Conservation (phyloP, 2,888 invertebrate species). For the Leucania comma region DNA sequence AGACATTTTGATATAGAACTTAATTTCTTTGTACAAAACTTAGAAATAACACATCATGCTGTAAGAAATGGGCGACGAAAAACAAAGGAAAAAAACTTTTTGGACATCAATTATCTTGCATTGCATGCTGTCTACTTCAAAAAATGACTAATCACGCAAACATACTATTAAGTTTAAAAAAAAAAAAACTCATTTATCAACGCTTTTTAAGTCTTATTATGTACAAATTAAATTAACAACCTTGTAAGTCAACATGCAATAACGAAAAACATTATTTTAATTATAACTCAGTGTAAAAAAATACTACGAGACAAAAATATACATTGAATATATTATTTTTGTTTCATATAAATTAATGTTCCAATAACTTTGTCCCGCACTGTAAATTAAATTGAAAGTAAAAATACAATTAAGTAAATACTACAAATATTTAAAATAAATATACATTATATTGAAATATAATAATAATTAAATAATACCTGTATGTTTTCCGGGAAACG, state of each 20-base stretch:
- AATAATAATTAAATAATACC: constrained; percentile 54
- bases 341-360: neutral
- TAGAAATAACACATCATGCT: constrained; percentile 17
- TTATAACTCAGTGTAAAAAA: neutral
- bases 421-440: constrained; percentile 13
- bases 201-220: constrained; percentile 53
- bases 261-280: constrained; percentile 20
- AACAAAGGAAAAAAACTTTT: constrained; percentile 33
- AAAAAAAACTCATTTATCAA: constrained; percentile 51
- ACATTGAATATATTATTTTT: neutral
- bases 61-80: constrained; percentile 47
- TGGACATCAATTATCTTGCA: constrained; percentile 48
- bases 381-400: constrained; percentile 18
- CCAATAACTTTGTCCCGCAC: constrained; percentile 6
- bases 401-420: constrained; percentile 6
- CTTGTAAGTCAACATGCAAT: constrained; percentile 60
- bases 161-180: constrained; percentile 55
- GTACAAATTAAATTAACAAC: constrained; percentile 51
- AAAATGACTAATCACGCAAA: constrained; percentile 62
- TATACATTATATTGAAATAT: constrained; percentile 28
- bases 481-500: constrained; percentile 52
- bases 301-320: constrained; percentile 7
- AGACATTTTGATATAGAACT: neutral
- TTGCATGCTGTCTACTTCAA: constrained; percentile 63
- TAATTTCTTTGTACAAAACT: constrained; percentile 17